Evolutionary conservation across 2,888 invertebrate genomes (phyloP).

Genomic region (Brachypalpus laphriformis): DNA sequence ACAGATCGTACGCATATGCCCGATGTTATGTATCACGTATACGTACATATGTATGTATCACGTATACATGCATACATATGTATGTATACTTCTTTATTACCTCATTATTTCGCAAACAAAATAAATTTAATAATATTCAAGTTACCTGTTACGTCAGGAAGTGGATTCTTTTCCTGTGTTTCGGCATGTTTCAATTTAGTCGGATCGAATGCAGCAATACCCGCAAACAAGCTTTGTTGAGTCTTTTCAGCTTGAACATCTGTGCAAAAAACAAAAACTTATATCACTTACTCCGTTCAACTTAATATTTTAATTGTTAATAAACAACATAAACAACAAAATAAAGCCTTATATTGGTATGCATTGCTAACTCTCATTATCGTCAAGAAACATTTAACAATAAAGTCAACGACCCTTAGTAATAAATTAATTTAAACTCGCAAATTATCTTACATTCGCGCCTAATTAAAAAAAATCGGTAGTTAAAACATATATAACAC

Average conservation of each 20-base stretch:
- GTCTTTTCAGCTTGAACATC: constrained; percentile 95
- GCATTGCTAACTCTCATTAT: neutral
- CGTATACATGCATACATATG: no score
- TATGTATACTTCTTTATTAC: no score
- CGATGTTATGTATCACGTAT: no score
- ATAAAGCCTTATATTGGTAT: neutral
- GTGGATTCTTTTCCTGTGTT: constrained; percentile 95
- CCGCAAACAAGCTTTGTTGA: constrained; percentile 92
- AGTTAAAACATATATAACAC: no score
- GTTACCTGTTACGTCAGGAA: constrained; percentile 96
- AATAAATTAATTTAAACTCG: no score
- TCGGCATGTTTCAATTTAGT: constrained; percentile 94
- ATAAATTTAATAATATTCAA: constrained; percentile 13
- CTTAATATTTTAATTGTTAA: neutral
- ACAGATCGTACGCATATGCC: no score
- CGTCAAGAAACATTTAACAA: no score
- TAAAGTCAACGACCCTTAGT: no score
- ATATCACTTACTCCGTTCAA: neutral
- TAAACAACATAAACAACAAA: neutral
- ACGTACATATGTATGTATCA: no score
- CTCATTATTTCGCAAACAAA: neutral
- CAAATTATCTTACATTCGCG: no score
- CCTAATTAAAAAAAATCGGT: no score
- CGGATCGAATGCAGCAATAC: constrained; percentile 93
- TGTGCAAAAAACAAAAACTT: constrained; percentile 79